phyloP scores from a whole-genome alignment of 2,113 vertebrate genomes.

The Lamprologus callipterus region DNA sequence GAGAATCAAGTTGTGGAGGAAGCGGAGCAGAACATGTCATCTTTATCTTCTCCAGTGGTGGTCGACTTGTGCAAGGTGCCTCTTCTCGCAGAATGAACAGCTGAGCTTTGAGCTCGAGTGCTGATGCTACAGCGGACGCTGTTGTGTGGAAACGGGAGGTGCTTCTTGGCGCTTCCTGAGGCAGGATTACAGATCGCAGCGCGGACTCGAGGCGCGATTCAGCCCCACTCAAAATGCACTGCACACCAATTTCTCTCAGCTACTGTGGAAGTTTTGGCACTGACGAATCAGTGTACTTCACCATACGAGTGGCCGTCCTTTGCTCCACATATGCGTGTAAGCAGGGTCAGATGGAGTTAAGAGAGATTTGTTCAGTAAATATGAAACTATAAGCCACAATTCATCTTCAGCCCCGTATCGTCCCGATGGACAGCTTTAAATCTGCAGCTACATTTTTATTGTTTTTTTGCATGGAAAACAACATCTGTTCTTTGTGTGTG shows the following conservation, averaged over 20 bases:
- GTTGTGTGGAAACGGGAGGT: slow-evolving; percentile 58
- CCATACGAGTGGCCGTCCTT: neutral
- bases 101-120: slow-evolving; percentile 23
- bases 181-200: slow-evolving; percentile 39
- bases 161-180: slow-evolving; percentile 70
- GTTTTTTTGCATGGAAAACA: neutral
- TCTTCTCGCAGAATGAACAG: neutral
- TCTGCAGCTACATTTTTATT: neutral
- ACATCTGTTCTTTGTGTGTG: neutral
- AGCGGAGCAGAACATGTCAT: neutral
- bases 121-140: slow-evolving; percentile 32
- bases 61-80: neutral
- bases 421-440: neutral
- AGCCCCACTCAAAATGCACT: neutral
- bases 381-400: neutral
- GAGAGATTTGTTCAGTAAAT: neutral
- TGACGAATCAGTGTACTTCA: neutral
- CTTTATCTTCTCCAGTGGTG: neutral
- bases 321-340: neutral
- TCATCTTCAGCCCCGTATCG: neutral
- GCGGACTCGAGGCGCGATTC: neutral
- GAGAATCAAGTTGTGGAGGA: neutral
- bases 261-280: neutral
- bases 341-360: neutral
- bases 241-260: neutral